Percentiles rank a stretch among this genome's conserved stretches.
phyloP scores from a whole-genome alignment of 2,888 invertebrate genomes.

The Ophioninae sp. region DNA sequence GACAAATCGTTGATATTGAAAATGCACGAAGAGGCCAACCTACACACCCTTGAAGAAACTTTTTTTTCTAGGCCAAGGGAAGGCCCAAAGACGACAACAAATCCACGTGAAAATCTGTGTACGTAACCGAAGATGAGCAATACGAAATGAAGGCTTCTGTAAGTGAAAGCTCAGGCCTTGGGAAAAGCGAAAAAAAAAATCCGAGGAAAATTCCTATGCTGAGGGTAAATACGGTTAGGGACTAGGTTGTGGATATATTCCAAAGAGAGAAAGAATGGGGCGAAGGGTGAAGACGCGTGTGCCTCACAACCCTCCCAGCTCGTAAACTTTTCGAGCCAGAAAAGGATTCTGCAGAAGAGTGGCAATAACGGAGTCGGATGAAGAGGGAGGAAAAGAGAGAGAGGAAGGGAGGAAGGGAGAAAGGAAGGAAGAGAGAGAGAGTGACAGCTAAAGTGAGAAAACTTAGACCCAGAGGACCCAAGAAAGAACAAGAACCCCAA shows the following conservation, averaged over 20 bases:
- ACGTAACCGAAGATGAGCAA: conserved; percentile 45
- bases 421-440: conserved; percentile 45
- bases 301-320: conserved; percentile 44
- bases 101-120: conserved; percentile 15
- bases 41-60: conserved; percentile 21
- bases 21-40: conserved; percentile 19
- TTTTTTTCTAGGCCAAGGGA: conserved; percentile 17
- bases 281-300: conserved; percentile 41
- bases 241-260: conserved; percentile 38
- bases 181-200: conserved; percentile 38
- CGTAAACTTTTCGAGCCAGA: conserved; percentile 59
- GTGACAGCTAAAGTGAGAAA: conserved; percentile 40
- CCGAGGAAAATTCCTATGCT: conserved; percentile 37
- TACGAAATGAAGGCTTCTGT: conserved; percentile 41
- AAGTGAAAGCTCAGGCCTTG: conserved; percentile 32
- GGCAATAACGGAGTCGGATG: conserved; percentile 37
- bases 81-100: conserved; percentile 7
- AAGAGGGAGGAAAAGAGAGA: conserved; percentile 29
- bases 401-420: conserved; percentile 35
- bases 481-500: neutral
- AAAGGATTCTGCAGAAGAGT: conserved; percentile 49
- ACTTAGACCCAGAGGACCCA: conserved; percentile 13
- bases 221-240: conserved; percentile 38
- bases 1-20: conserved; percentile 7
- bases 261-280: conserved; percentile 9